Evolutionary conservation across 2,888 invertebrate species (phyloP), one percentile per base, ranked within the genome.

Genomic region (Lasioglossum calceatum): DNA sequence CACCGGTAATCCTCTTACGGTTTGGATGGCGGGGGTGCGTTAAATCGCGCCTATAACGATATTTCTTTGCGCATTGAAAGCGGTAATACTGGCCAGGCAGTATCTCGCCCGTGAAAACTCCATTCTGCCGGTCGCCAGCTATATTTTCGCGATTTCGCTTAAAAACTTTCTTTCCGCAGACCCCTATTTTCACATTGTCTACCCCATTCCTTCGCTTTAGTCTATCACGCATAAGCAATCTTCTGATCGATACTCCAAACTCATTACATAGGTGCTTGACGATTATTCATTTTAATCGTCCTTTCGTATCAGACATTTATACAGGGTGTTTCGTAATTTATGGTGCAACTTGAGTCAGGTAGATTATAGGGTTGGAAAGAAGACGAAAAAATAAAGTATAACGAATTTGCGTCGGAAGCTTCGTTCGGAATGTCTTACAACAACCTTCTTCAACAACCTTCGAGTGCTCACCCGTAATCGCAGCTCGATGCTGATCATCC

Each of bases 21-120:
- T 79, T 64, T 47, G 87, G 82, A 87, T 85, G 79, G 36, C 80
- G 77, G 70, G 61, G 64, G 50, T 64, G 83, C 87, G 82, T 90
- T 90, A 90, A 90, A 90, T 90, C 89, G 88, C 86, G 87, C 89
- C 74, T 71, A 81, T 81, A 81, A 84, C 86, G 86, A 86, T 86
- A 86, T 84, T 84, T 81, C 81, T 77, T 74, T 7, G 74, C 50
- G 80, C 73, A 67, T 61, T 73, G 84, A 83, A 79, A 72, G 44
- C 54, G 74, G 27, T 83, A 76, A 83, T 79, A 76, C 61, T 54
- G 70, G 58, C 70, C 70, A 39, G n/a, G 32, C 27, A 50, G 64
- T 79, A 80, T 58, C 67, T 74, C 67, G 42, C 50, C 32, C 54
- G 67, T 80, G 73, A 67, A 80, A 82, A 80, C 61, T 64, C 47